Percentiles rank a stretch among this genome's conserved stretches.
Evolutionary conservation across 2,113 vertebrate species (phyloP).

Genomic region (Oreotragus oreotragus): DNA sequence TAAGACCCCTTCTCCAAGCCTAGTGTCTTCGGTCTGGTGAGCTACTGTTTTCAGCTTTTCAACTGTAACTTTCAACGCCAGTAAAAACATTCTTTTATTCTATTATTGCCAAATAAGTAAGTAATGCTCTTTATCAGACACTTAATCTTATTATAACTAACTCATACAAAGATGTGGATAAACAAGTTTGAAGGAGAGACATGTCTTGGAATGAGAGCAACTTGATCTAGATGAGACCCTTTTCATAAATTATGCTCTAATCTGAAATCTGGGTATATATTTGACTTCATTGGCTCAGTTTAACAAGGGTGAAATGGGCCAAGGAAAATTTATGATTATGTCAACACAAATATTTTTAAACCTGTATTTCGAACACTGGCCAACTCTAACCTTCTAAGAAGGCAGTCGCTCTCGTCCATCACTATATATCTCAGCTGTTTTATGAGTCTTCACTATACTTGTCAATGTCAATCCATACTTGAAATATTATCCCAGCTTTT

Average conservation of each 20-base stretch:
- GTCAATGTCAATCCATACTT: not conserved
- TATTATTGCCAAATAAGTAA: not conserved
- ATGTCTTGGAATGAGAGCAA: slow-evolving; percentile 28
- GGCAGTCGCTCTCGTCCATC: not conserved
- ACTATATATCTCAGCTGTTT: not conserved
- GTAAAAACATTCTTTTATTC: slow-evolving; percentile 14
- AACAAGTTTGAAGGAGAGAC: not conserved
- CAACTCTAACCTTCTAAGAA: not conserved
- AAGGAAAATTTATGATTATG: not conserved
- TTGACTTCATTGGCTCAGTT: not conserved
- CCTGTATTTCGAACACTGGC: not conserved
- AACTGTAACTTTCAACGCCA: not conserved
- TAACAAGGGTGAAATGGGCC: not conserved
- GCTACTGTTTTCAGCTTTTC: not conserved
- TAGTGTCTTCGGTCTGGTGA: not conserved
- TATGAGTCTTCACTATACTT: not conserved
- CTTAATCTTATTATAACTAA: slow-evolving; percentile 40
- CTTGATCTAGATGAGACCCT: not conserved
- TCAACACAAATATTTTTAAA: too few relatives aligned
- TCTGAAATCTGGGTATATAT: slow-evolving; percentile 17
- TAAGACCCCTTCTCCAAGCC: not conserved
- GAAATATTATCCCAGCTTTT: not conserved
- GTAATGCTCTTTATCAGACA: not conserved
- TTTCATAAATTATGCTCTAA: slow-evolving; percentile 27
- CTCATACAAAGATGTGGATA: slow-evolving; percentile 35